These are phyloP conservation scores for Microtus richardsoni DNA, from an alignment of 2,113 vertebrate species.

Conservation along the genomic window DNA sequence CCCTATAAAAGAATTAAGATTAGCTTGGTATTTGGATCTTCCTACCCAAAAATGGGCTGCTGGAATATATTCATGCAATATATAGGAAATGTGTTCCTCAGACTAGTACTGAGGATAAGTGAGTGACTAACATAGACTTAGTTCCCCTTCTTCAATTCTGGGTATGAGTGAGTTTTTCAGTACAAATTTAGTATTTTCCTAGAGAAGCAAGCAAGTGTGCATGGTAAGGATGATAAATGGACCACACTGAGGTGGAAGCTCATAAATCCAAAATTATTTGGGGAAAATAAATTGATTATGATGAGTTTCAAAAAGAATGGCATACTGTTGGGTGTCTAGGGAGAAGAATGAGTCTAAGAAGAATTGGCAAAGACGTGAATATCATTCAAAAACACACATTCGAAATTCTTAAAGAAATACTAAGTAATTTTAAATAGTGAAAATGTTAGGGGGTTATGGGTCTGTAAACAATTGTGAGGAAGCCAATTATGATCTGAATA, in stretches of 20 bases:
- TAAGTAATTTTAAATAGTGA: background rate
- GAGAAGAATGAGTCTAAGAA: background rate
- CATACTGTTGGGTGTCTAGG: background rate
- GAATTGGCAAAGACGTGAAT: background rate
- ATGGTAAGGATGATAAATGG: background rate
- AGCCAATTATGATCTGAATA: background rate
- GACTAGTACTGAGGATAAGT: background rate
- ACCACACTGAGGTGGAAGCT: background rate
- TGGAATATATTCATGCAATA: background rate
- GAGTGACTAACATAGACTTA: background rate
- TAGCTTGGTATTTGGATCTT: too few species aligned
- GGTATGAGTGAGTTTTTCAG: background rate
- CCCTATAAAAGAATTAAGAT: background rate
- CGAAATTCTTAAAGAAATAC: background rate
- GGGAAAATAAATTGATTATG: background rate
- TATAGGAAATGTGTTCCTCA: background rate
- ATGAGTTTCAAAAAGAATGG: background rate
- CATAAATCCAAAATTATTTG: background rate
- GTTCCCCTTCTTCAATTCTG: background rate
- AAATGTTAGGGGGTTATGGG: background rate
- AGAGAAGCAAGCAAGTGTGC: background rate
- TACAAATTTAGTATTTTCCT: background rate
- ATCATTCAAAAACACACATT: background rate
- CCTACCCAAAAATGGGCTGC: background rate
- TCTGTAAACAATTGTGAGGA: background rate